A percentile compares a stretch with the other conserved stretches of the same genome.
Conservation (phyloP, 2,888 invertebrate genomes). For the Seladonia tumulorum region DNA sequence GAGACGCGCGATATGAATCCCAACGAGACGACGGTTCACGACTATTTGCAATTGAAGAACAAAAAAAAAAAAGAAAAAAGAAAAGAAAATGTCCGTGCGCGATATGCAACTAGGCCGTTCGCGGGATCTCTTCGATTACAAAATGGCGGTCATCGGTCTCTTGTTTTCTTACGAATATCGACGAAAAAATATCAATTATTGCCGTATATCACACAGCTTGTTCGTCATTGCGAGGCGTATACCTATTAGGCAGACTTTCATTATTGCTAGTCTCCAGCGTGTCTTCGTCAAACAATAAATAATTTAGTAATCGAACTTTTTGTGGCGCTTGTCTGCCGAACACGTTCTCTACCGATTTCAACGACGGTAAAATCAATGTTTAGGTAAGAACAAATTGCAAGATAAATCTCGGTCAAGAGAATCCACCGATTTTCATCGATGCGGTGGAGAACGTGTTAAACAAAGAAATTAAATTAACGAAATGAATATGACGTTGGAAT, state of each 20-base stretch:
- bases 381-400: not conserved
- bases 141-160: not conserved
- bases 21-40: slow-evolving; percentile 1
- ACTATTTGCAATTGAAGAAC: not conserved
- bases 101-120: slow-evolving; percentile 15
- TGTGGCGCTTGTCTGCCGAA: not conserved
- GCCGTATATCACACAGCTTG: not conserved
- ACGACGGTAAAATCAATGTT: not conserved
- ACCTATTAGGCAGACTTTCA: slow-evolving; percentile 34
- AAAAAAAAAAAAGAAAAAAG: not conserved
- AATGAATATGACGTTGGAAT: slow-evolving; percentile 25
- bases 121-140: not conserved
- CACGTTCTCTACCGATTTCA: not conserved
- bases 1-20: slow-evolving; percentile 42
- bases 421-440: not conserved
- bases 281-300: slow-evolving; percentile 36
- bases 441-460: not conserved
- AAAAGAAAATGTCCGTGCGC: not conserved
- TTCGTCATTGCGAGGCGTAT: slow-evolving; percentile 35
- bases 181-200: slow-evolving; percentile 22
- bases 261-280: slow-evolving; percentile 27
- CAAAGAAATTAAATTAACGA: slow-evolving; percentile 8
- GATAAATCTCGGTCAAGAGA: not conserved
- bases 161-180: slow-evolving; percentile 1
- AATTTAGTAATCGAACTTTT: slow-evolving; percentile 27